Base-by-base conservation (phyloP, 1,140 invertebrate species). In the Ruditapes philippinarum region DNA sequence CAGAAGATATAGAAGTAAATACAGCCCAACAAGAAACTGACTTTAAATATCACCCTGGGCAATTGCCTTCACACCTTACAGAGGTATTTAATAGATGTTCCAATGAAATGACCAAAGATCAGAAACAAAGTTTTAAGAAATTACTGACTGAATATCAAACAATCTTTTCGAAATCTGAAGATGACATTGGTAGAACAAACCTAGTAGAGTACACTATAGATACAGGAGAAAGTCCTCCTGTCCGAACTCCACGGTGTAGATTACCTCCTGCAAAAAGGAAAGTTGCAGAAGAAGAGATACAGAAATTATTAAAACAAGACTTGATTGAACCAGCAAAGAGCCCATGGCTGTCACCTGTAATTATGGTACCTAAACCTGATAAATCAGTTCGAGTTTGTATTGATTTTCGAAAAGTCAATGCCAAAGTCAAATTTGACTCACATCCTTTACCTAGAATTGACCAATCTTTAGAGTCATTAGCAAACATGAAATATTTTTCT, bases 381-480 rank as follows among this genome's bases (percentile, higher is more conserved):
- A n/a, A 62, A 3, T 28, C 74, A n/a, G 28, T 82, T 4, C 19
- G 51, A 4, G 62, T 88, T 33, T 88, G 83, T 62, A 65, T 87
- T 38, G 89, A 88, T 36, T 90, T 60, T 33, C 38, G 68, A 22
- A 80, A 65, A 68, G 12, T 88, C 19, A 80, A 88, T 80, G 12
- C 42, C 25, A 38, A 31, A 19, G 57, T 54, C 42, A 31, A 79
- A 19, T 79, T 74, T 49, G 65, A 82, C 57, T 49, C 57, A 60
- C 88, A 83, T n/a, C 79, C 88, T 28, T 36, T 91, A 22, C 70
- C 86, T 22, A 82, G 89, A 22, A 76, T 84, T 36, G 90, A 91
- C 38, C 86, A 91, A 25, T 54, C 89, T 33, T 49, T 86, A 33
- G 76, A 90, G 25, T 57, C 88, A 31, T 45, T 92, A 11, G 14